Percentiles rank a stretch among this genome's conserved stretches.
phyloP scores from a whole-genome alignment of 2,888 invertebrate genomes.

The Heliconius sara region DNA sequence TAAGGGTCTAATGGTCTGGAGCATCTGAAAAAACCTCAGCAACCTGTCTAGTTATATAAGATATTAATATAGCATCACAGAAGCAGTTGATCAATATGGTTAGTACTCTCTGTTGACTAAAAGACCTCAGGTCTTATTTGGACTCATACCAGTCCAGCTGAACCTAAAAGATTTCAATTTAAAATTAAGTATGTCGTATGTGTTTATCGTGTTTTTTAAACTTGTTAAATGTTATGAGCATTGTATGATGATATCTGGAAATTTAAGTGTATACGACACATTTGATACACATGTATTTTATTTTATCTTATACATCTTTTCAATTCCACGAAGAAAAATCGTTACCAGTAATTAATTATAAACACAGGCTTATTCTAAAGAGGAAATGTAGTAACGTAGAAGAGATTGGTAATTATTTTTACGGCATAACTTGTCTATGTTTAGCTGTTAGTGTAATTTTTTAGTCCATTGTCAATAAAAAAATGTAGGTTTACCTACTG shows the following conservation, averaged over 20 bases:
- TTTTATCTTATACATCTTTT: neutral
- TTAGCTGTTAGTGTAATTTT: conserved; percentile 13
- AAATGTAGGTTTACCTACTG: conserved; percentile 30
- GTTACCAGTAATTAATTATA: conserved; percentile 9
- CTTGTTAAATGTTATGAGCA: neutral
- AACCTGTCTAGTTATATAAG: neutral
- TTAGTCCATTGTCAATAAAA: conserved; percentile 30
- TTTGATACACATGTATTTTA: neutral
- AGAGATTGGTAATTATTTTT: conserved; percentile 3
- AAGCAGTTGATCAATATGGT: too few species aligned
- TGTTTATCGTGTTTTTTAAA: neutral
- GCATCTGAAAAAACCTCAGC: neutral
- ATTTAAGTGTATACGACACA: neutral
- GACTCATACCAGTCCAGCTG: neutral
- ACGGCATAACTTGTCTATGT: conserved; percentile 8
- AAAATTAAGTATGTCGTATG: too few species aligned
- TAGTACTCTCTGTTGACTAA: neutral
- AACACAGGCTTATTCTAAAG: neutral
- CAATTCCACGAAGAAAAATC: conserved; percentile 1
- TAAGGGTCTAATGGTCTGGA: neutral
- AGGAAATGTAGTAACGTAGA: neutral
- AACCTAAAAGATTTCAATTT: neutral
- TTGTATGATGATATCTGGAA: neutral
- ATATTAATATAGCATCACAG: neutral
- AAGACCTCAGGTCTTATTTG: neutral